Base-by-base conservation (phyloP, 2,113 vertebrate species). In the Podilymbus podiceps region DNA sequence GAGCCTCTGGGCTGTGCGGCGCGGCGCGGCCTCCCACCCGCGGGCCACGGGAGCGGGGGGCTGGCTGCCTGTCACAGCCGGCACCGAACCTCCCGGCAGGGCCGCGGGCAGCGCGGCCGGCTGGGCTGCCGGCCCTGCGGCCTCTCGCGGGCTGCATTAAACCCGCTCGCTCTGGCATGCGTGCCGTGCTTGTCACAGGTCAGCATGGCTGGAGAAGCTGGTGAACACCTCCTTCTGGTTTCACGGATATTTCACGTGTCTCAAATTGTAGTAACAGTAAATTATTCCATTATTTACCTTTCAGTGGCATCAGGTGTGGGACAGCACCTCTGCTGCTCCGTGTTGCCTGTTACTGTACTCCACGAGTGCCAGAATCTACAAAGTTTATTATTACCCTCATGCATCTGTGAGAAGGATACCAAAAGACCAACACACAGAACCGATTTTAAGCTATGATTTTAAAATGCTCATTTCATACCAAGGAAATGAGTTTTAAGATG, bases 101-200 rank as follows among this genome's bases (percentile, higher is more conserved):
- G 13, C 63, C 27, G 40, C 2, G 3, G 46, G 31, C 52, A 27
- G 15, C 12, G 2, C 3, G 3, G 31, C 6, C 3, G 2, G 20
- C 13, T 0, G 0, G 25, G 24, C 22, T 40, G 47, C 25, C 3
- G 22, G 15, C 15, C 8, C 44, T 15, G 16, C 44, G 3, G 11
- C 44, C 88, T 30, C 59, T 27, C 28, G 1, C 10, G 72, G 71
- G 58, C n/a, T 66, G 30, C 25, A 2, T 12, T 50, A 27, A 64
- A 9, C 24, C n/a, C 25, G 12, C 50, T 28, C 25, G 4, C 11
- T 11, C 38, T 72, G 55, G 40, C 40, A 4, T 2, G 28, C 33
- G n/a, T 13, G 24, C 9, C 21, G 3, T 4, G 25, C 72, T 71
- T 19, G 6, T 4, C 72, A 40, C 27, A 3, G 35, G 18, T 15